A percentile compares a stretch with the other conserved stretches of the same genome.
Evolutionary conservation across 2,888 invertebrate genomes (phyloP).

Genomic region (Agrilus cyanescens): DNA sequence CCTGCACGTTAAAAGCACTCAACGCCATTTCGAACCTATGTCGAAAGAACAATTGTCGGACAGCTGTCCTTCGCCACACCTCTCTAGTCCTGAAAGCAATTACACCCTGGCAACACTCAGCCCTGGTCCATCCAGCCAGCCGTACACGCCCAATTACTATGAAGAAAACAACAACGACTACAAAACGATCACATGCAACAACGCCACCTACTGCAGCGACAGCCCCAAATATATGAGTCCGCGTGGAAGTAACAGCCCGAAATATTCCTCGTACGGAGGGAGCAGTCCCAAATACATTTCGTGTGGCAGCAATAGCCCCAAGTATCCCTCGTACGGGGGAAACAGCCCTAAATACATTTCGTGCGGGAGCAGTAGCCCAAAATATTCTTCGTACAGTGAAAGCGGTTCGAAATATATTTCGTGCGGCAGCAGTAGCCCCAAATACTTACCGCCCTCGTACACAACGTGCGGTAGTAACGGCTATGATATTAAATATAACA

Average conservation of each 20-base stretch:
- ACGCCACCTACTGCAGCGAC: neutral
- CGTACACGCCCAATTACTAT: slow-evolving; percentile 32
- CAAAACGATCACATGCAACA: slow-evolving; percentile 4
- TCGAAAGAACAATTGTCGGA: slow-evolving; percentile 29
- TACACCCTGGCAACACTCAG: slow-evolving; percentile 27
- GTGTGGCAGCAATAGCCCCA: no score
- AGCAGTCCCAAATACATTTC: no score
- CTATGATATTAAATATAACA: slow-evolving; percentile 22
- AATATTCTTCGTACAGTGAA: neutral
- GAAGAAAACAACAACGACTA: slow-evolving; percentile 30
- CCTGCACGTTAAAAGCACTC: no score
- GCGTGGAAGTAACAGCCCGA: no score
- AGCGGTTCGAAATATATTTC: no score
- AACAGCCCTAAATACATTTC: no score
- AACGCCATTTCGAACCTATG: slow-evolving; percentile 19
- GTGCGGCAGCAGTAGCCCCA: no score
- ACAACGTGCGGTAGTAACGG: slow-evolving; percentile 11
- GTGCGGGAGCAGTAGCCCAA: no score
- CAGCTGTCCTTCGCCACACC: slow-evolving; percentile 29
- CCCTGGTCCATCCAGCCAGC: slow-evolving; percentile 32
- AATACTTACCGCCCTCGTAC: neutral
- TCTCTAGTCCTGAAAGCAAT: slow-evolving; percentile 31
- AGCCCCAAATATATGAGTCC: no score
- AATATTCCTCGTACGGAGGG: no score
- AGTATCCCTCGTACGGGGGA: no score